Evolutionary conservation across 2,797 vertebrate species (phyloP).

Genomic region (Margarornis squamiger): DNA sequence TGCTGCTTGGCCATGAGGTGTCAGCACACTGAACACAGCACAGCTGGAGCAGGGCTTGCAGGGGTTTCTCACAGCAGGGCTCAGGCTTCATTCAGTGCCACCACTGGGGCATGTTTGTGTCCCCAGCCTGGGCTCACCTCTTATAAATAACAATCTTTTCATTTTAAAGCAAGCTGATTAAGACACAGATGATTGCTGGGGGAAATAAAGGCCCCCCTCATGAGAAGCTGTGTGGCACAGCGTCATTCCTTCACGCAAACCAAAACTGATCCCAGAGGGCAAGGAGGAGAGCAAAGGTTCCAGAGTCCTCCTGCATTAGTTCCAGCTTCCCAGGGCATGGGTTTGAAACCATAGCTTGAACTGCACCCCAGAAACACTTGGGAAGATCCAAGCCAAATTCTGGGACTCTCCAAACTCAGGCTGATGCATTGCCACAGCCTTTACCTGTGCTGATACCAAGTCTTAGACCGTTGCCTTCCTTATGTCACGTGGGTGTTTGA

Average conservation of each 20-base stretch:
- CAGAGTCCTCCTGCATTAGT: neutral
- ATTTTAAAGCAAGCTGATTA: neutral
- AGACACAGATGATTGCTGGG: neutral
- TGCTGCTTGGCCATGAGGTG: slow-evolving; percentile 35
- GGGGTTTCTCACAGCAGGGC: neutral
- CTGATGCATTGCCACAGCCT: fast-evolving
- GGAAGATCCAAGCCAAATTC: neutral
- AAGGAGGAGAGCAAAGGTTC: neutral
- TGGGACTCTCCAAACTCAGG: neutral
- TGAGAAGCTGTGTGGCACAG: neutral
- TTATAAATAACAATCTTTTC: neutral
- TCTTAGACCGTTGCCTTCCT: neutral
- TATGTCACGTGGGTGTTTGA: neutral
- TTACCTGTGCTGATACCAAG: neutral
- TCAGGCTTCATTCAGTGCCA: neutral
- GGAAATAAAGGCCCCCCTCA: neutral
- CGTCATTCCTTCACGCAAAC: neutral
- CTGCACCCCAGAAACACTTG: neutral
- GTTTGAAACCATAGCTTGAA: neutral
- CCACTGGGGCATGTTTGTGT: neutral
- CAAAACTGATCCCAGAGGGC: neutral
- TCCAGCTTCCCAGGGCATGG: neutral
- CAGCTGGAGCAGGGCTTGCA: slow-evolving; percentile 30
- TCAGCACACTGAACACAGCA: neutral
- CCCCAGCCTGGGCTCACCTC: neutral